Base-by-base conservation (phyloP, 2,888 invertebrate genomes). In the Syrista parreyssii region DNA sequence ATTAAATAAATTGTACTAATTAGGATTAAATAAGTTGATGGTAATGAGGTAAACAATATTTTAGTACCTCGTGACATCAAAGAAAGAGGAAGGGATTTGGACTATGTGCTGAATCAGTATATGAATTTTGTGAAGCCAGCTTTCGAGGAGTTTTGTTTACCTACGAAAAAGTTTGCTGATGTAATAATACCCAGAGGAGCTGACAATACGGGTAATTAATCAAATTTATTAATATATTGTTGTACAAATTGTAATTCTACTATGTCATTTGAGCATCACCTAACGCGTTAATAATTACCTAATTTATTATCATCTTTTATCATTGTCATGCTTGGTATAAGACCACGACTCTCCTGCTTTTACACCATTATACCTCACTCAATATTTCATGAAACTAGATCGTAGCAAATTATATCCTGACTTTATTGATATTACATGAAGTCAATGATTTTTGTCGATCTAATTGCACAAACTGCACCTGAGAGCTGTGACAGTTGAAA, bases 121-220 rank as follows among this genome's bases (percentile, higher is more conserved):
- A 98, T 98, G 95, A 97, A 96, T 88, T 98, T 96, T 91, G 99
- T 99, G 3, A 99, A 99, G 92, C 99, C 99, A n/a, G 99, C 99
- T 3, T 99, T 99, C 92, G 99, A 99, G 91, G 99, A 99, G 92
- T 99, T 99, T 92, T 99, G 99, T 91, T 94, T 98, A 85, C 99
- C 99, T 82, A 99, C 99, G 1, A 99, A 99, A 93, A 99, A 99
- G 92, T 99, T 99, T 93, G 99, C 99, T 77, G 99, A 99, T 93
- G 98, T 99, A 76, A 99, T 99, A 88, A 99, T 99, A 91, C 99
- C 99, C 0, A 94, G 99, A 84, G 99, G 99, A 81, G 99, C 99
- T 34, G 99, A 99, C 91, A 99, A 99, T 91, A 95, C 95, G 92
- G 98, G 98, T 98, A 92, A 95, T 90, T 33, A 80, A 2, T 4